These are phyloP conservation scores for Yponomeuta sedellus DNA, from an alignment of 2,888 invertebrate genomes.

Conservation along the genomic window DNA sequence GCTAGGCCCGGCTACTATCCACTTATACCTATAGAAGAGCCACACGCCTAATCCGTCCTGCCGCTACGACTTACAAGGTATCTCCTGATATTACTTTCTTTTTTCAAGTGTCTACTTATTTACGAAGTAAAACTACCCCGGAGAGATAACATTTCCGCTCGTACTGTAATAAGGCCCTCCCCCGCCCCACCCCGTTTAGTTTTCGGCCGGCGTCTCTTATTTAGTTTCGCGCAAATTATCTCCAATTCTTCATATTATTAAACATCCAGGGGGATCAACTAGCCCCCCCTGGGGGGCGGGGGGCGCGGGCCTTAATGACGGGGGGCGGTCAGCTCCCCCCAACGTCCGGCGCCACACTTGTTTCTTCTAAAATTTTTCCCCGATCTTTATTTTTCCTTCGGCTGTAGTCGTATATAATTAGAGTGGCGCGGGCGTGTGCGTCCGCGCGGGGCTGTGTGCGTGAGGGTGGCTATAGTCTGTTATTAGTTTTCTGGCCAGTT, in stretches of 20 bases:
- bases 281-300: slow-evolving; percentile 41
- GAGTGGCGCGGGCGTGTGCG: slow-evolving; percentile 35
- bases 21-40: too few relatives aligned
- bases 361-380: slow-evolving; percentile 76
- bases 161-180: slow-evolving; percentile 22
- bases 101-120: slow-evolving; percentile 25
- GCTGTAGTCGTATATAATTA: slow-evolving; percentile 73
- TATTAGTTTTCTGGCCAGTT: slow-evolving; percentile 75
- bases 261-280: slow-evolving; percentile 67
- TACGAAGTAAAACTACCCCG: slow-evolving; percentile 20
- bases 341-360: slow-evolving; percentile 59
- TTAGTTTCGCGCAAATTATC: slow-evolving; percentile 78
- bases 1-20: too few relatives aligned
- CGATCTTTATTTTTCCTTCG: slow-evolving; percentile 72
- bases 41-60: neutral
- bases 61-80: neutral
- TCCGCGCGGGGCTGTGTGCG: slow-evolving; percentile 23
- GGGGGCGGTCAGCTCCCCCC: slow-evolving; percentile 66
- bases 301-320: slow-evolving; percentile 62
- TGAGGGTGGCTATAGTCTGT: slow-evolving; percentile 45
- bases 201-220: slow-evolving; percentile 74
- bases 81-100: slow-evolving; percentile 19
- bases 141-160: slow-evolving; percentile 22
- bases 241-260: slow-evolving; percentile 78
- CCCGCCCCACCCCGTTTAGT: slow-evolving; percentile 63